Evolutionary conservation across 2,113 vertebrate species (phyloP).

Genomic region (Taxidea taxus): DNA sequence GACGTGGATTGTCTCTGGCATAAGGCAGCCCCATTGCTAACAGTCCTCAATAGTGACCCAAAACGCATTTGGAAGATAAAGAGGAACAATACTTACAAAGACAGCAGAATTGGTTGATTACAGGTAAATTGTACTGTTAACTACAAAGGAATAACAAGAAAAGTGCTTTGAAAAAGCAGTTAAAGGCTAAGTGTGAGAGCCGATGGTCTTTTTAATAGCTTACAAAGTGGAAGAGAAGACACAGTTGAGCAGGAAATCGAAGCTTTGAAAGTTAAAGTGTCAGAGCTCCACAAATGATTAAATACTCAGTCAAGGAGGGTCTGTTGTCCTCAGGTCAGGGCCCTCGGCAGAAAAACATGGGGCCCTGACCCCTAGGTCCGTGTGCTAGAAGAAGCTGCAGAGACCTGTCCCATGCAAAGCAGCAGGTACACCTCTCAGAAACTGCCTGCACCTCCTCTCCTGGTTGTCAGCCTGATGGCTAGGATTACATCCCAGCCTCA

Average conservation of each 20-base stretch:
- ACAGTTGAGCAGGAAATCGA: not conserved
- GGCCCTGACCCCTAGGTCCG: not conserved
- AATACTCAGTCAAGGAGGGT: not conserved
- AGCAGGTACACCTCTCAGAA: not conserved
- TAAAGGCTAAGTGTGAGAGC: not conserved
- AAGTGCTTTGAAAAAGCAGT: not conserved
- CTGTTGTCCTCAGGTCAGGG: not conserved
- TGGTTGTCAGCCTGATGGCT: not conserved
- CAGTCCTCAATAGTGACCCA: not conserved
- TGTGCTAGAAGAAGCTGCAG: not conserved
- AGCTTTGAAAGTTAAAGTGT: not conserved
- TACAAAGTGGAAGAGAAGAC: not conserved
- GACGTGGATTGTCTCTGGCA: not conserved
- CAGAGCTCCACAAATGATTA: not conserved
- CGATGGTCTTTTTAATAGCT: not conserved
- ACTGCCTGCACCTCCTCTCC: not conserved
- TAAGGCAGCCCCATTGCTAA: not conserved
- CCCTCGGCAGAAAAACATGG: not conserved
- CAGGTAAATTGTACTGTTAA: not conserved
- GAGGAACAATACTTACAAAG: not conserved
- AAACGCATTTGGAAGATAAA: not conserved
- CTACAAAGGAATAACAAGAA: conserved; percentile 1
- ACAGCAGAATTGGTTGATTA: not conserved
- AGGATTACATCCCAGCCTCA: not conserved
- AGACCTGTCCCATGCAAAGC: not conserved